Evolutionary conservation across 2,113 vertebrate species (phyloP), one percentile per base, ranked within the genome.

Genomic region (Xerus inauris): DNA sequence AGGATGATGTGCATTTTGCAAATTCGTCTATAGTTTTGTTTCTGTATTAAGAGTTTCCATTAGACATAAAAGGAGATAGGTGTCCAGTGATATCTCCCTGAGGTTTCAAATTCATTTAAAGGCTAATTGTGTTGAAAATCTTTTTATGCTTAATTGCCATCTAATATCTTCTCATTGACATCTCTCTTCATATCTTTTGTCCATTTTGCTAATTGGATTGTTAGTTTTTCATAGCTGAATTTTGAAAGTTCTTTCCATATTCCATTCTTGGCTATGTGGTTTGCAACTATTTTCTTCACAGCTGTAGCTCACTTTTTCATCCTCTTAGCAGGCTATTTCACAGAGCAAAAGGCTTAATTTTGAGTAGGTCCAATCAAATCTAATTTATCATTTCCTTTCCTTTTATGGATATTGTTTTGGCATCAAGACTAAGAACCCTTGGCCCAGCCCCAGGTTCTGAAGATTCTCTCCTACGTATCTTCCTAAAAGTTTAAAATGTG

Each of bases 361-460:
- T 94, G 75, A 49, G 72, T 80, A 80, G 38, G 12, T 64, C 20
- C 82, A 75, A 57, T 65, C 89, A 80, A 93, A n/a, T 87, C 45
- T 91, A 93, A 45, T 80, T 81, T 45, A 89, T 24, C 35, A 26
- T 40, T 32, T 17, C 59, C 64, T 92, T 64, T 85, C 77, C 51
- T 62, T 49, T 59, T 26, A 54, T 32, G 32, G n/a, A 91, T 51
- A 91, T 95, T 91, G 77, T 49, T 69, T 86, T 71, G 59, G 38
- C 35, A 20, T 96, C 67, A 54, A 62, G 30, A 28, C 79, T 94
- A 83, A 85, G 83, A 89, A 51, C 24, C 79, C 6, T 69, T 69
- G 69, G 20, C 35, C 32, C 57, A 40, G 5, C 42, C 32, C 40
- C 71, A 91, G 14, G 67, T 73, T 26, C 42, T 79, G 8, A 83